phyloP scores from a whole-genome alignment of 2,113 vertebrate genomes.

The Grantiella picta region DNA sequence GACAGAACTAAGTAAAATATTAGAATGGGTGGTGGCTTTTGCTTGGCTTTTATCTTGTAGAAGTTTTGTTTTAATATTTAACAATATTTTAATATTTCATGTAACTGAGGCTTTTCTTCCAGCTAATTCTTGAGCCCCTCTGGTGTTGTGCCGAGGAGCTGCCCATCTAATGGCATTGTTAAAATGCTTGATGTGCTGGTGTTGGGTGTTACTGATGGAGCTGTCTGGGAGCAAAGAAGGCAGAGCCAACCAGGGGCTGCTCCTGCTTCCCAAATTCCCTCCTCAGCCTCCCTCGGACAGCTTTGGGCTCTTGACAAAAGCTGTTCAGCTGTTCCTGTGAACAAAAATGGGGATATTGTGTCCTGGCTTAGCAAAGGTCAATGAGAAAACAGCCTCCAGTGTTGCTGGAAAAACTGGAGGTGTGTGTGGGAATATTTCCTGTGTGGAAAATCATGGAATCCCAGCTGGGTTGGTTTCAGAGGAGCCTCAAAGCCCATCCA shows the following conservation, averaged over 20 bases:
- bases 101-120: neutral
- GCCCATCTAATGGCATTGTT: neutral
- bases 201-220: neutral
- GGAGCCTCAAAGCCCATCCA: rapidly evolving
- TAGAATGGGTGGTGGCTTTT: neutral
- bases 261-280: neutral
- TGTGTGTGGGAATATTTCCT: rapidly evolving
- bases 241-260: neutral
- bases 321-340: rapidly evolving
- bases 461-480: neutral
- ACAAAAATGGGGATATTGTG: rapidly evolving
- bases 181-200: neutral
- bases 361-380: rapidly evolving
- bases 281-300: neutral
- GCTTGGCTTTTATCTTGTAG: neutral
- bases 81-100: constrained; percentile 49
- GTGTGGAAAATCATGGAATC: neutral
- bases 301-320: neutral
- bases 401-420: neutral
- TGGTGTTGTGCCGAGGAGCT: neutral
- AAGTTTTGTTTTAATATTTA: constrained; percentile 63
- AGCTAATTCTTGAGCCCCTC: neutral
- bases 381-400: rapidly evolving
- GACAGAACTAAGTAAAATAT: neutral
- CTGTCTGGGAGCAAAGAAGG: neutral